A percentile compares a stretch with the other conserved stretches of the same genome.
Conservation (phyloP, 2,888 invertebrate genomes). For the Drosophila maculinotata region DNA sequence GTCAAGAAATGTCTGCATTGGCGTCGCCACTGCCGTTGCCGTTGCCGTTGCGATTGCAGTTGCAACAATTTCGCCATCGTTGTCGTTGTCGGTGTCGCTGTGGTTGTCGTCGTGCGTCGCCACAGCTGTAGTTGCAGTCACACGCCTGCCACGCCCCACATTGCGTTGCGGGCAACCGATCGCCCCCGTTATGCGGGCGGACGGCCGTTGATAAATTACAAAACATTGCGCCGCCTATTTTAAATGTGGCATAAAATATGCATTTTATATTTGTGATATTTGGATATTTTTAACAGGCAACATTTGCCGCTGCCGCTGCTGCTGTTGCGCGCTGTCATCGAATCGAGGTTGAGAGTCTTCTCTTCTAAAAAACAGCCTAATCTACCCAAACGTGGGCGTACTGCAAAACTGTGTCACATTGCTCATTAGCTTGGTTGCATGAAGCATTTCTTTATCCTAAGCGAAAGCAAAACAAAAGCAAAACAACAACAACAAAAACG, state of each 20-base stretch:
- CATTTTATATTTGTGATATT: conserved; percentile 66
- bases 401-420: conserved; percentile 73
- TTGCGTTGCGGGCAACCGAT: conserved; percentile 24
- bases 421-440: conserved; percentile 73
- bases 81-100: conserved; percentile 10
- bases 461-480: conserved; percentile 21
- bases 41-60: conserved; percentile 38
- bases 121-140: conserved; percentile 63
- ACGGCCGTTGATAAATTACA: conserved; percentile 80
- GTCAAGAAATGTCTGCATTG: conserved; percentile 80
- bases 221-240: conserved; percentile 76
- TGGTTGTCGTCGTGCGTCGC: conserved; percentile 40
- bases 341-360: conserved; percentile 54
- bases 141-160: conserved; percentile 67
- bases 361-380: conserved; percentile 56
- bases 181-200: conserved; percentile 62
- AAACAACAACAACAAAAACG: conserved; percentile 7
- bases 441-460: conserved; percentile 60
- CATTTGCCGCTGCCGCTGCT: conserved; percentile 12
- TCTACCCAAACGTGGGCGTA: conserved; percentile 58
- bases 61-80: conserved; percentile 54
- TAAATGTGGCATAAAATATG: conserved; percentile 78
- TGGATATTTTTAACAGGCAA: conserved; percentile 33
- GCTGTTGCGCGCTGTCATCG: conserved; percentile 41
- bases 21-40: conserved; percentile 50